Conservation (phyloP, 2,113 vertebrate genomes). For the Varanus salvator region DNA sequence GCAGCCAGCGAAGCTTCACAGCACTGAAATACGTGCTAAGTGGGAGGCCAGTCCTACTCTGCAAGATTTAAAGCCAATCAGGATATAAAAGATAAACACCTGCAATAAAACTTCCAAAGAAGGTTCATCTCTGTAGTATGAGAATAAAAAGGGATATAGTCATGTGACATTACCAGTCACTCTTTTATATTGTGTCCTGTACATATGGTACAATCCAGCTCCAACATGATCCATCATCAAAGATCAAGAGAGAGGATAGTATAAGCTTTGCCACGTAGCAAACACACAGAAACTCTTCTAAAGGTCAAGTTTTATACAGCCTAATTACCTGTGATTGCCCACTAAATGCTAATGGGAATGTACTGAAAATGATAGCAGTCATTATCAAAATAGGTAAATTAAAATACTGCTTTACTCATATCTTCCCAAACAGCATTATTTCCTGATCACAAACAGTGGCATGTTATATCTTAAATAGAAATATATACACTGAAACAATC, state of each 20-base stretch:
- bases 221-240: conserved; percentile 42
- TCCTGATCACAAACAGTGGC: background rate
- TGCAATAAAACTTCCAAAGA: background rate
- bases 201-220: conserved; percentile 26
- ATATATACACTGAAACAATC: background rate
- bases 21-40: conserved; percentile 99
- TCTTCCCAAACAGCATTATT: background rate
- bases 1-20: conserved; percentile 94
- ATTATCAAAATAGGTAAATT: conserved; percentile 4
- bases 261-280: conserved; percentile 53
- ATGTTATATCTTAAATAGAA: background rate
- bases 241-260: conserved; percentile 55
- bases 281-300: conserved; percentile 39
- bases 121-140: background rate
- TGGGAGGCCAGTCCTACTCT: conserved; percentile 95
- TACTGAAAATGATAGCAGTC: background rate
- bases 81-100: conserved; percentile 17
- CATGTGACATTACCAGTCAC: background rate
- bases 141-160: background rate
- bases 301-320: conserved; percentile 38
- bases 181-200: background rate
- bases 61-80: conserved; percentile 48
- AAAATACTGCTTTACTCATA: background rate
- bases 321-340: background rate
- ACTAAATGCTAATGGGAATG: conserved; percentile 25